phyloP scores from a whole-genome alignment of 1,140 invertebrate species.

The Bombus pyrosoma region DNA sequence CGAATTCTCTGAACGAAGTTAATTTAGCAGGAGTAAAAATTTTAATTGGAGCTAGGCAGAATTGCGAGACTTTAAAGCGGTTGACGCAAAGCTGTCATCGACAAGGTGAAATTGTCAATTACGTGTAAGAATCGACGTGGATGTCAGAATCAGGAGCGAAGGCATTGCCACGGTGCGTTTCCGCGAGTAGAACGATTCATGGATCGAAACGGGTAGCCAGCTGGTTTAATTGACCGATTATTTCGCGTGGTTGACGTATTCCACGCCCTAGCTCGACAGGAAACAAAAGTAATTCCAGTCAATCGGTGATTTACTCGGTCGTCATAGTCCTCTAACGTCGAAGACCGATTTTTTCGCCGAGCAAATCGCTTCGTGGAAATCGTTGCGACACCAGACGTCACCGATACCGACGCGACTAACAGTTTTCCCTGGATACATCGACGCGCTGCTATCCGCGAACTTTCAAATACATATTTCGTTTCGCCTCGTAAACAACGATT shows the following conservation, averaged over 20 bases:
- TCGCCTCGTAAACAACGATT: not conserved
- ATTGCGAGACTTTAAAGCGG: not conserved
- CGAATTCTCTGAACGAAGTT: too few species aligned
- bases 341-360: not conserved
- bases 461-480: not conserved
- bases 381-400: not conserved
- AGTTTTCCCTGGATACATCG: not conserved
- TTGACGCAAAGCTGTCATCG: not conserved
- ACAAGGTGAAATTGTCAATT: conserved; percentile 43
- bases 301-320: not conserved
- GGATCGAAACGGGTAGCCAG: conserved; percentile 13
- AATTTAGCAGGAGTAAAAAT: not conserved
- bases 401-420: not conserved
- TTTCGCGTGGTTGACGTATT: conserved; percentile 35
- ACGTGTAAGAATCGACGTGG: not conserved
- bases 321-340: not conserved
- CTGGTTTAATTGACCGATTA: conserved; percentile 52
- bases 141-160: not conserved
- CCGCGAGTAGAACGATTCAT: conserved; percentile 14
- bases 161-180: not conserved
- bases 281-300: conserved; percentile 23
- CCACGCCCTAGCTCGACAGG: not conserved
- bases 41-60: not conserved
- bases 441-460: not conserved
- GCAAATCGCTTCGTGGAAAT: conserved; percentile 1